Percentiles rank a stretch among this genome's conserved stretches.
These are phyloP conservation scores for Coluber constrictor DNA, from an alignment of 2,797 vertebrate genomes.

Conservation along the genomic window DNA sequence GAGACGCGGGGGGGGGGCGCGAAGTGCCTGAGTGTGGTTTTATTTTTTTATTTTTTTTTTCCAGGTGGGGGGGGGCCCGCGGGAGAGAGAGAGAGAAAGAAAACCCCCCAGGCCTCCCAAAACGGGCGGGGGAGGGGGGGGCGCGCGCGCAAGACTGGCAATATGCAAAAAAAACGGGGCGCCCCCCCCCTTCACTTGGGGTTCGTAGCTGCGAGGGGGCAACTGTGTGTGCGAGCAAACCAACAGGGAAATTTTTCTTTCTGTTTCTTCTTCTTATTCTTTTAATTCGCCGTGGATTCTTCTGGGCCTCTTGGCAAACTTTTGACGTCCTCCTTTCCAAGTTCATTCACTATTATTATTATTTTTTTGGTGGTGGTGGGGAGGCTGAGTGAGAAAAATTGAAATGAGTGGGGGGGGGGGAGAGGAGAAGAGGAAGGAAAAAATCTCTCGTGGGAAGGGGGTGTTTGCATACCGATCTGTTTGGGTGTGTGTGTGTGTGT, in stretches of 20 bases:
- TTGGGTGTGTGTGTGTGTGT: too few relatives aligned
- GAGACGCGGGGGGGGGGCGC: too few relatives aligned
- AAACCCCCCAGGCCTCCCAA: not conserved
- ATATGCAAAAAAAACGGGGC: not conserved
- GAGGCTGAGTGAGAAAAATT: not conserved
- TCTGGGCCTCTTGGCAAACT: not conserved
- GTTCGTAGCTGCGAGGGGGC: not conserved
- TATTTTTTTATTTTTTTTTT: not conserved
- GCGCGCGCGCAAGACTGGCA: not conserved
- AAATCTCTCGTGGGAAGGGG: not conserved
- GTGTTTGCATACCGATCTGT: not conserved
- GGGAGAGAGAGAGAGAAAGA: too few relatives aligned
- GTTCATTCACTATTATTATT: not conserved
- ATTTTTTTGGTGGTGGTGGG: accelerated
- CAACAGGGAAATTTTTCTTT: not conserved
- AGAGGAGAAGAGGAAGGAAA: not conserved
- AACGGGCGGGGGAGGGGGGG: not conserved
- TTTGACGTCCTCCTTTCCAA: not conserved
- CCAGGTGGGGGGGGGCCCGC: not conserved
- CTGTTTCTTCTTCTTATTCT: not conserved
- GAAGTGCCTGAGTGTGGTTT: not conserved
- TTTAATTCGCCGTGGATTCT: not conserved
- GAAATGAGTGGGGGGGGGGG: not conserved
- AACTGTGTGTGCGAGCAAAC: not conserved
- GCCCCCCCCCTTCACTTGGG: not conserved